phyloP scores from a whole-genome alignment of 2,797 vertebrate species.

The Acropternis orthonyx region DNA sequence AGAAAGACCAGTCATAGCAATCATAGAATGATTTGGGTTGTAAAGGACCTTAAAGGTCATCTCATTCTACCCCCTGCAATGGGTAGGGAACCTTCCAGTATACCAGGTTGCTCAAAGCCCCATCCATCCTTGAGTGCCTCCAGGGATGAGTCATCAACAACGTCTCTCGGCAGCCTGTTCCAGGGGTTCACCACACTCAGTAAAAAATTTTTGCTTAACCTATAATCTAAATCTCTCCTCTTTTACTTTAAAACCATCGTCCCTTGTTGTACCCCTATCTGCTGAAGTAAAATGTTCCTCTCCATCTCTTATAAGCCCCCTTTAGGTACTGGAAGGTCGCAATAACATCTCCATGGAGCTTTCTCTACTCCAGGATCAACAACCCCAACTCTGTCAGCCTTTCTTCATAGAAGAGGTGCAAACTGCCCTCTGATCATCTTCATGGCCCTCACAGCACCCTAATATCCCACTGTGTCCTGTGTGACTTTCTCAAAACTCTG shows the following conservation, averaged over 20 bases:
- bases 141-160: not conserved
- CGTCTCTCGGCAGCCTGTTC: not conserved
- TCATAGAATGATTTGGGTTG: not conserved
- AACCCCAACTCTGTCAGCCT: not conserved
- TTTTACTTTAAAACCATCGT: not conserved
- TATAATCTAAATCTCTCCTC: not conserved
- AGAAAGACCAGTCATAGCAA: not conserved
- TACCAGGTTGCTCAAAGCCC: not conserved
- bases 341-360: not conserved
- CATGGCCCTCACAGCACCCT: not conserved
- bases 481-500: not conserved
- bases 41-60: not conserved
- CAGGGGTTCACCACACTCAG: not conserved
- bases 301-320: not conserved
- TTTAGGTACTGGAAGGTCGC: not conserved
- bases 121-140: not conserved
- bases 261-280: accelerated
- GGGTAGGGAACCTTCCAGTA: not conserved
- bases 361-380: not conserved
- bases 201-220: not conserved
- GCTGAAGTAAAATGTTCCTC: not conserved
- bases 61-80: not conserved
- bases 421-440: not conserved
- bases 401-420: not conserved
- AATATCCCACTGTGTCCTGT: not conserved